These are phyloP conservation scores for Pterobdella sp. DNA, from an alignment of 2,888 invertebrate species.

Conservation along the genomic window DNA sequence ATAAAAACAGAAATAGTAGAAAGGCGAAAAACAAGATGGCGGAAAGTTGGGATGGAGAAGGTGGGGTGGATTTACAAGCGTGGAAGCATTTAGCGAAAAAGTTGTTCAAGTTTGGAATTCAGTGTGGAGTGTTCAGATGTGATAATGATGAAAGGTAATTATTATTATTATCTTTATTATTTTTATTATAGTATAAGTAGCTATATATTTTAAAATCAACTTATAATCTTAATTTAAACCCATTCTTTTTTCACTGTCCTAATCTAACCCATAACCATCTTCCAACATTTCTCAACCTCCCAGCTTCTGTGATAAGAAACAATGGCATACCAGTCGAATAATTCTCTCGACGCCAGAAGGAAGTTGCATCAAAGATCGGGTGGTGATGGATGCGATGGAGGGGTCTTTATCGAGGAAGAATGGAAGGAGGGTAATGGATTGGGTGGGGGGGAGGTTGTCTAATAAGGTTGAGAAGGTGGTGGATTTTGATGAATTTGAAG, in stretches of 20 bases:
- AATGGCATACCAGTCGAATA: slow-evolving; percentile 53
- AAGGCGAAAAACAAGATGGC: neutral
- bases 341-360: slow-evolving; percentile 54
- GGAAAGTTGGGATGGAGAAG: neutral
- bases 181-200: neutral
- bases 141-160: slow-evolving; percentile 51
- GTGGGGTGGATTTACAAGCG: slow-evolving; percentile 13
- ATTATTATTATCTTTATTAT: neutral
- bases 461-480: slow-evolving; percentile 49
- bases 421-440: slow-evolving; percentile 49
- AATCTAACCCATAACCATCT: no score
- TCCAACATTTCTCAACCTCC: no score
- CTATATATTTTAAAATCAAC: neutral
- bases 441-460: slow-evolving; percentile 53
- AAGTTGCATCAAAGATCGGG: slow-evolving; percentile 52
- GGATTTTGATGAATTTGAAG: slow-evolving; percentile 43
- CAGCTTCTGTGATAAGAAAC: slow-evolving; percentile 53
- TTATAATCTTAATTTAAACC: no score
- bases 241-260: no score
- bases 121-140: slow-evolving; percentile 54
- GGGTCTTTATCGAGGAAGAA: slow-evolving; percentile 41
- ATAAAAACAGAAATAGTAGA: neutral
- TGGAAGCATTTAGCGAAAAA: slow-evolving; percentile 52
- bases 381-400: slow-evolving; percentile 49
- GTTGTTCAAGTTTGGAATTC: slow-evolving; percentile 53